These are phyloP conservation scores for Notechis scutatus DNA, from an alignment of 2,113 vertebrate species.

Conservation along the genomic window DNA sequence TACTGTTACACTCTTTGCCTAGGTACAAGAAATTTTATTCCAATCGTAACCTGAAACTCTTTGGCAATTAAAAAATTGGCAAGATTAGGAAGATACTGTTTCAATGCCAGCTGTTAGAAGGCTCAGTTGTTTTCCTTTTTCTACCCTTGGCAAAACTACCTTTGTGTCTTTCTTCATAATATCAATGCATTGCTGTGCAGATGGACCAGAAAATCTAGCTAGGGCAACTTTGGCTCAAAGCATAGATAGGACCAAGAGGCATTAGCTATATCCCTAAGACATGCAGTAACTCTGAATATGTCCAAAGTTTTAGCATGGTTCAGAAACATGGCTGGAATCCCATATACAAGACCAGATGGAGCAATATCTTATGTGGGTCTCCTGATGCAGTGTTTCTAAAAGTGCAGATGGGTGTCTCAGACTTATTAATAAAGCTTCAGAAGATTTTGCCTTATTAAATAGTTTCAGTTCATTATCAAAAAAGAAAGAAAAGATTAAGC, in stretches of 20 bases:
- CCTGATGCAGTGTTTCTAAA: background rate
- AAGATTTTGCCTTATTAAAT: conserved; percentile 18
- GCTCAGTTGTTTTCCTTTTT: background rate
- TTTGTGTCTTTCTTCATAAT: conserved; percentile 19
- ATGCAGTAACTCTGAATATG: background rate
- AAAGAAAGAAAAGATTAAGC: background rate
- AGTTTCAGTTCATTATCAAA: background rate
- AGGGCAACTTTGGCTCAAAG: background rate
- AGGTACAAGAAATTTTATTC: conserved; percentile 3
- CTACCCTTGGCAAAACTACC: background rate
- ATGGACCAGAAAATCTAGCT: background rate
- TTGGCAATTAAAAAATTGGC: background rate
- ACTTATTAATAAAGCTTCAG: background rate
- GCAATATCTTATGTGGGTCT: conserved; percentile 3
- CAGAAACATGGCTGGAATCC: conserved; percentile 21
- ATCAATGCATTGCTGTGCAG: background rate
- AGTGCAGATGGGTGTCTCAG: conserved; percentile 18
- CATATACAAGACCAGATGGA: background rate
- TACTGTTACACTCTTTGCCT: conserved; percentile 13
- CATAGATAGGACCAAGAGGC: conserved; percentile 1
- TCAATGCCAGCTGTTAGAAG: background rate
- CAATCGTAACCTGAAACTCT: conserved; percentile 25
- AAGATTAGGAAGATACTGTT: background rate
- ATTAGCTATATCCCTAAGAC: background rate
- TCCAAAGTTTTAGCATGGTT: conserved; percentile 7